These are phyloP conservation scores for cattle (Bos taurus) DNA, from an alignment of 2,113 vertebrate species.

Conservation along the genomic window ARS-UCD2.0 NC_037346.1:16415501-16416000, in stretches of 20 bases:
- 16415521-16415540: neutral
- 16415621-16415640: neutral
- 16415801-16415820: neutral
- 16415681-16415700: neutral
- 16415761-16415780: neutral
- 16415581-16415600: neutral
- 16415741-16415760: neutral
- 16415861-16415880: neutral
- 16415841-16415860: neutral
- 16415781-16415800: neutral
- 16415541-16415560: neutral
- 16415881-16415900: neutral
- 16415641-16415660: rapidly evolving
- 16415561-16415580: neutral
- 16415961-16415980: neutral
- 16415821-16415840: neutral
- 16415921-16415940: neutral
- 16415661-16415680: neutral
- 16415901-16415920: neutral
- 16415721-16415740: neutral
- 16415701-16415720: neutral
- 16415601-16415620: neutral
- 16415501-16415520: neutral
- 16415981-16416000: neutral
- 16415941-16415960: neutral